Evolutionary conservation across 2,113 vertebrate genomes (phyloP).

Genomic region (Entelurus aequoreus): DNA sequence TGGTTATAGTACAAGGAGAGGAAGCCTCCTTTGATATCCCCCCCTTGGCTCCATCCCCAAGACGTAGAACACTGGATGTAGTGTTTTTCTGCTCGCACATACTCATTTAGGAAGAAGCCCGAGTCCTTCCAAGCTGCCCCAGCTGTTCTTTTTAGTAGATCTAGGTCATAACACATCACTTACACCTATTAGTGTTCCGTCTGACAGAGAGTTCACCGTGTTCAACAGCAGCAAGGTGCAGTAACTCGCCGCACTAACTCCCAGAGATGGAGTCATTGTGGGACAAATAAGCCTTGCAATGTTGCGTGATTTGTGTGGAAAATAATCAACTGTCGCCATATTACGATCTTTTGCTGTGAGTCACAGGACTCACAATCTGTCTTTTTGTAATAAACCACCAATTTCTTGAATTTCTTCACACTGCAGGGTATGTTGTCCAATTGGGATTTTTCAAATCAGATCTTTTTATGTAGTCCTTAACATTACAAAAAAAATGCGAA

Average conservation of each 20-base stretch:
- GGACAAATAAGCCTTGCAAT: slow-evolving; percentile 3
- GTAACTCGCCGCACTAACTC: slow-evolving; percentile 23
- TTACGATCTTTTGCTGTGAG: neutral
- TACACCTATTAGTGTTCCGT: slow-evolving; percentile 12
- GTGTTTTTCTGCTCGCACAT: too few species aligned
- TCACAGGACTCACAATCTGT: too few species aligned
- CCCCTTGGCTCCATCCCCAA: too few species aligned
- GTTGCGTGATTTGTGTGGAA: neutral
- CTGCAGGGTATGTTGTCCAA: too few species aligned
- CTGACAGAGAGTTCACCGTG: slow-evolving; percentile 35
- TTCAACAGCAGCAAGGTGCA: slow-evolving; percentile 14
- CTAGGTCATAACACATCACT: slow-evolving; percentile 38
- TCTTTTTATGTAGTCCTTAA: too few species aligned
- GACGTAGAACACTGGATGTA: too few species aligned
- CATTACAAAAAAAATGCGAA: too few species aligned
- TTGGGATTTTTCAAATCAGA: too few species aligned
- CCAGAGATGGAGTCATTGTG: slow-evolving; percentile 10
- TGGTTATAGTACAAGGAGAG: too few species aligned
- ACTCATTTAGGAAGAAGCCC: slow-evolving; percentile 1
- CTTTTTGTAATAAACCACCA: too few species aligned
- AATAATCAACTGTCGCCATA: neutral
- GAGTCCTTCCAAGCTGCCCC: slow-evolving; percentile 13
- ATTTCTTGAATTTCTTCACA: too few species aligned
- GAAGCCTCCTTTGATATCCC: too few species aligned
- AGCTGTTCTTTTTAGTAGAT: slow-evolving; percentile 17